Evolutionary conservation across 2,797 vertebrate genomes (phyloP), one percentile per base, ranked within the genome.

Genomic region (Sphenodon punctatus): DNA sequence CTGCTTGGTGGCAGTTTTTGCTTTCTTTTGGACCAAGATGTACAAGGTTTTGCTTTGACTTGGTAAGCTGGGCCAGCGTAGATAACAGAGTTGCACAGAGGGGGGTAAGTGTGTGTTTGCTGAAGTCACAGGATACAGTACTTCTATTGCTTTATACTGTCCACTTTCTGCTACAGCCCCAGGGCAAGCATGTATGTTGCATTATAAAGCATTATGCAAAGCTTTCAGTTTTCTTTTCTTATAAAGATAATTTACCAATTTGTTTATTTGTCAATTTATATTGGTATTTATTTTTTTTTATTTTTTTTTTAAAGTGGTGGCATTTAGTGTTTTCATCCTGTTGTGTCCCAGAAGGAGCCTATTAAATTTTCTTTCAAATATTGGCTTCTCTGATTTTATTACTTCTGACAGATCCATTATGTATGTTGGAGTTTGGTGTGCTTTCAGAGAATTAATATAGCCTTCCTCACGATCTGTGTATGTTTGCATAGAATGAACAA

Each of bases 381-480:
- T 88, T 92, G 72, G 82, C 84, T 92, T 94, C 74, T 84, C 78
- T 91, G 87, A 59, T 91, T 92, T 88, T 90, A 90, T 94, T 92
- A 74, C 70, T 77, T 87, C 78, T 89, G 88, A 89, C 70, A 89
- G 73, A 83, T 89, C 93, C 84, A 78, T 95, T 91, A 92, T 88
- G 81, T 88, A 65, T 88, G 74, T 88, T 93, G 77, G 78, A 92
- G 81, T 71, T 86, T 86, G 49, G 30, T 85, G 70, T 90, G 93
- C 87, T 89, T 92, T 80, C 88, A 72, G 82, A 90, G 86, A 94
- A 94, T 95, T 93, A 94, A 93, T 95, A 72, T 88, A 89, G 73
- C 38, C 73, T 93, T 88, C 63, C 67, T 93, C 61, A 51, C 82
- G 87, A 39, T 92, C 86, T 92, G 78, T 90, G 36, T 89, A 27